A percentile compares a stretch with the other conserved stretches of the same genome.
Conservation (phyloP, 2,888 invertebrate genomes). For the Cerastis rubricosa region DNA sequence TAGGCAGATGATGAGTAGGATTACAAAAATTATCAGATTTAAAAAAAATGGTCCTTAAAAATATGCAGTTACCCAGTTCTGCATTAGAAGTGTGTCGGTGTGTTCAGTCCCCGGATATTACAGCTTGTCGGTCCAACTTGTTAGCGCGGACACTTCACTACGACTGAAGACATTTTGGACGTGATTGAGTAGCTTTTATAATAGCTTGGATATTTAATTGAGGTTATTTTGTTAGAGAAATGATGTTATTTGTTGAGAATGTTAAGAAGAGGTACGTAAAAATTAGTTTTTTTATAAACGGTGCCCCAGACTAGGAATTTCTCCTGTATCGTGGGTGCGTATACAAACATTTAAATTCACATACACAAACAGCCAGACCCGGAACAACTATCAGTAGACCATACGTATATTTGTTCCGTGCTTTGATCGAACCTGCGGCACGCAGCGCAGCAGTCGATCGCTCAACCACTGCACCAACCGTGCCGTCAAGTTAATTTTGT, state of each 20-base stretch:
- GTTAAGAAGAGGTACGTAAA: background rate
- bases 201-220: conserved; percentile 21
- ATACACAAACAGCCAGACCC: no score
- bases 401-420: no score
- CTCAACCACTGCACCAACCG: no score
- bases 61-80: conserved; percentile 35
- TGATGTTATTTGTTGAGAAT: background rate
- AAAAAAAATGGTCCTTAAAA: background rate
- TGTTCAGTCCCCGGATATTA: conserved; percentile 69
- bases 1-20: no score
- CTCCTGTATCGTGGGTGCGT: no score
- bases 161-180: conserved; percentile 53
- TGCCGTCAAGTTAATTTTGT: no score
- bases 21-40: background rate
- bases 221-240: background rate
- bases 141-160: conserved; percentile 52
- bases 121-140: conserved; percentile 67
- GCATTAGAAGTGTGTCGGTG: conserved; percentile 33
- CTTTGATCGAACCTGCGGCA: no score
- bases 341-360: no score
- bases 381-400: no score
- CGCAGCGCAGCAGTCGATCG: no score
- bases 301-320: no score
- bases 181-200: conserved; percentile 62
- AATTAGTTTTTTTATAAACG: no score